Evolutionary conservation across 2,888 invertebrate genomes (phyloP).

Genomic region (Philhelius pedissequus): DNA sequence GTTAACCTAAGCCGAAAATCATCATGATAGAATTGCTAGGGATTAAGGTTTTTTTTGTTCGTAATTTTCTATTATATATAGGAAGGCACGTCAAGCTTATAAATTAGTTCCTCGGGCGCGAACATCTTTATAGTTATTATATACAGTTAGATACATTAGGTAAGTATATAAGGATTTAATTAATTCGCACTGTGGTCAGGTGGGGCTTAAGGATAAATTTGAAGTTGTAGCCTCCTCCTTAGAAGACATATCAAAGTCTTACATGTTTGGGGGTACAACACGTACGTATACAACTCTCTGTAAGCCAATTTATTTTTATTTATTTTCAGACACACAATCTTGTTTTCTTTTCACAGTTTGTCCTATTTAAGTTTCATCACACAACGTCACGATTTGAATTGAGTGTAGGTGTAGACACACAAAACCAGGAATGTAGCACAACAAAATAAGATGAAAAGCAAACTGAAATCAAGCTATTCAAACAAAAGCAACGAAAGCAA

Average conservation of each 20-base stretch:
- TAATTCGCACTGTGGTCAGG: conserved; percentile 15
- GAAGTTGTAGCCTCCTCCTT: neutral
- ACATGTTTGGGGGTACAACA: conserved; percentile 13
- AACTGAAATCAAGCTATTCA: conserved; percentile 50
- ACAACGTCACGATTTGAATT: neutral
- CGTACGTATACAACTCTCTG: conserved; percentile 20
- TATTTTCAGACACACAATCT: conserved; percentile 37
- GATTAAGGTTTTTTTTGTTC: neutral
- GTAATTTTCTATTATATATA: neutral
- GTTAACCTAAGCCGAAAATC: conserved; percentile 32
- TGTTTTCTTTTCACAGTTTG: conserved; percentile 43
- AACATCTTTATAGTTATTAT: neutral
- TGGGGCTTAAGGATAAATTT: neutral
- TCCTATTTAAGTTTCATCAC: conserved; percentile 50
- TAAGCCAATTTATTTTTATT: conserved; percentile 55
- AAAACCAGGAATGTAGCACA: conserved; percentile 7
- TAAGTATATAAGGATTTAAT: conserved; percentile 35
- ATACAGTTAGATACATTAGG: neutral
- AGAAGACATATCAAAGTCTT: conserved; percentile 34
- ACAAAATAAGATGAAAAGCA: conserved; percentile 13
- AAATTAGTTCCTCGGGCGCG: conserved; percentile 37
- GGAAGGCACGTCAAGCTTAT: conserved; percentile 10
- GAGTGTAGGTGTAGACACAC: conserved; percentile 21
- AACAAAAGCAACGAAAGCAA: conserved; percentile 45
- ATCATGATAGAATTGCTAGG: neutral